phyloP scores from a whole-genome alignment of 2,888 invertebrate species.

The Serripes groenlandicus region DNA sequence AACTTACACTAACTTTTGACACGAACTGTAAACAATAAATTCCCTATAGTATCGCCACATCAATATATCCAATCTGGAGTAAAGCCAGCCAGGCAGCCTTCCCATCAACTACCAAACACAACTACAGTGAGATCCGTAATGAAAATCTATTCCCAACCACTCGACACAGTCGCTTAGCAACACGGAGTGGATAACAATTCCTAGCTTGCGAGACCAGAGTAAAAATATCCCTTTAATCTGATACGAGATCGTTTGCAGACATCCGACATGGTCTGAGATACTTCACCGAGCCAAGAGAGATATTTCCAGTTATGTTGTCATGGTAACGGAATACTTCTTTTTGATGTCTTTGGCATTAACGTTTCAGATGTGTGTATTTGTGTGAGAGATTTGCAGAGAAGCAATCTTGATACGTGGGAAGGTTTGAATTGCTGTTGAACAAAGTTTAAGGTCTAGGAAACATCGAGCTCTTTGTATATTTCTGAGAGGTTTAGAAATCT shows the following conservation, averaged over 20 bases:
- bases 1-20: background rate
- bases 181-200: conserved; percentile 9
- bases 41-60: too few species aligned
- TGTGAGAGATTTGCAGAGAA: background rate
- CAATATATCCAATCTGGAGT: too few species aligned
- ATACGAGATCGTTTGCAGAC: conserved; percentile 28
- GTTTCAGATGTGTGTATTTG: conserved; percentile 22
- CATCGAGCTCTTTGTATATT: too few species aligned
- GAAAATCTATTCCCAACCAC: conserved; percentile 28
- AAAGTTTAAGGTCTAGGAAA: too few species aligned
- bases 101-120: too few species aligned
- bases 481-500: too few species aligned
- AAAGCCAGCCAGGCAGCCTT: too few species aligned
- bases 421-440: too few species aligned
- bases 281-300: conserved; percentile 27
- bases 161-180: conserved; percentile 14
- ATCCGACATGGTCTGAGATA: conserved; percentile 9
- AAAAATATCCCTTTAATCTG: conserved; percentile 20
- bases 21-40: too few species aligned
- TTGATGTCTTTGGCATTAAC: conserved; percentile 69
- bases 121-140: background rate
- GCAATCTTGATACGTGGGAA: too few species aligned
- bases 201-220: conserved; percentile 1
- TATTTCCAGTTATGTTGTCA: conserved; percentile 50
- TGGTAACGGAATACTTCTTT: conserved; percentile 66